Evolutionary conservation across 2,797 vertebrate species (phyloP), one percentile per base, ranked within the genome.

Genomic region (Nyctalus aviator): DNA sequence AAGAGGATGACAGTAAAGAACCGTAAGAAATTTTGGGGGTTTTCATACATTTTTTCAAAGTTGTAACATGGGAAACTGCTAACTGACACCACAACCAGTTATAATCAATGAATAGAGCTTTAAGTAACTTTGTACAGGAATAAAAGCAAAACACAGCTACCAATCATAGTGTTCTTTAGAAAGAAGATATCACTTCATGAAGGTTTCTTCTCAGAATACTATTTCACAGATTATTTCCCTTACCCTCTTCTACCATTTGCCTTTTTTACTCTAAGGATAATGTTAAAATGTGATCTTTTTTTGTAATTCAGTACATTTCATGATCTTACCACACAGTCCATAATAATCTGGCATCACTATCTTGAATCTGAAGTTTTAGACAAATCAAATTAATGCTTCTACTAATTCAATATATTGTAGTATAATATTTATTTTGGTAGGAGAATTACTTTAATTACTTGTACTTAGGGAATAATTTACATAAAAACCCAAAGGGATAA

Each of bases 391-490:
- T 82, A 93, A 90, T 82, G 41, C 41, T 53, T 76, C 59, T 66
- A 93, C n/a, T 88, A 88, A 92, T 77, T 90, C 37, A 96, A 57
- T 44, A 68, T 53, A 62, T n/a, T 91, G 30, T 35, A 84, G 35
- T 27, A 10, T 71, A 86, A 69, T 9, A 89, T 77, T 92, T 94
- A 83, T 90, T 88, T 96, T 73, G 84, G 64, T 72, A 18, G 75
- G 27, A 88, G 23, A 69, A 89, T 59, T 64, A 95, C 35, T 90
- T 96, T 69, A 84, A 53, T 90, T 88, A 84, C 20, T 79, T 95
- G 59, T 76, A 91, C 84, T 93, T 93, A 94, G 41, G 72, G 46
- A 93, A 89, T 87, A 69, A 76, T 84, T 93, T 53, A 91, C 15
- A 88, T 55, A 32, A 91, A 91, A 93, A 64, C 14, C 62, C 44